Percentiles rank a stretch among this genome's conserved stretches.
Evolutionary conservation across 1,140 invertebrate species (phyloP).

Genomic region (Lepidotrigona ventralis): DNA sequence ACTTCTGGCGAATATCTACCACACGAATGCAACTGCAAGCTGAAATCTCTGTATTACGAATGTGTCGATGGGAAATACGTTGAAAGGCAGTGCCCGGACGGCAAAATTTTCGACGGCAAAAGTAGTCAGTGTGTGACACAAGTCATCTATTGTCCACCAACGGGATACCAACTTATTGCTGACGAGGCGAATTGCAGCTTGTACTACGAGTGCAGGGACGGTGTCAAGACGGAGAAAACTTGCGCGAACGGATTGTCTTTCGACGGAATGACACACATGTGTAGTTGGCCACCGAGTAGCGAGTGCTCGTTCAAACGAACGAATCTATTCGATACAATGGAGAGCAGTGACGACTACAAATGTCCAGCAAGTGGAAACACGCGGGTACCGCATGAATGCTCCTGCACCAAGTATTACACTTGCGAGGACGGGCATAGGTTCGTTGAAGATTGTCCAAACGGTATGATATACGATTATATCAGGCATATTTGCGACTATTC

Average conservation of each 20-base stretch:
- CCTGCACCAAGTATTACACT: constrained; percentile 81
- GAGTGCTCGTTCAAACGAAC: neutral
- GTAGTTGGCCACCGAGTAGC: constrained; percentile 5
- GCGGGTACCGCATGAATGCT: constrained; percentile 77
- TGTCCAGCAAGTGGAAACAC: constrained; percentile 26
- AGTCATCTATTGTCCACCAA: neutral
- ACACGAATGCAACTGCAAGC: constrained; percentile 78
- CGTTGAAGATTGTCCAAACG: constrained; percentile 76
- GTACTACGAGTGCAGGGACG: constrained; percentile 70
- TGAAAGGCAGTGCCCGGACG: constrained; percentile 74
- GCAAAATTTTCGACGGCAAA: constrained; percentile 78
- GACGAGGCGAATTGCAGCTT: constrained; percentile 55
- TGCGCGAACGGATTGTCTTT: constrained; percentile 75
- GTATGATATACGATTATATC: constrained; percentile 79
- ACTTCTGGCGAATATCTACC: constrained; percentile 78
- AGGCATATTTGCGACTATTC: constrained; percentile 75
- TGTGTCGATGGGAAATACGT: constrained; percentile 79
- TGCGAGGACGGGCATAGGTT: constrained; percentile 79
- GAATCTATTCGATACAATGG: neutral
- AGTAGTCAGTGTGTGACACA: constrained; percentile 73
- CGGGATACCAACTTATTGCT: neutral
- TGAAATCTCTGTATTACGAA: constrained; percentile 77
- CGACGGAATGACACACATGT: constrained; percentile 45
- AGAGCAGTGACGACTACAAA: too few relatives aligned
- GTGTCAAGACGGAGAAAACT: constrained; percentile 32